These are phyloP conservation scores for Clarias laeviceps DNA, from an alignment of 2,797 vertebrate genomes.

Conservation along the genomic window DNA sequence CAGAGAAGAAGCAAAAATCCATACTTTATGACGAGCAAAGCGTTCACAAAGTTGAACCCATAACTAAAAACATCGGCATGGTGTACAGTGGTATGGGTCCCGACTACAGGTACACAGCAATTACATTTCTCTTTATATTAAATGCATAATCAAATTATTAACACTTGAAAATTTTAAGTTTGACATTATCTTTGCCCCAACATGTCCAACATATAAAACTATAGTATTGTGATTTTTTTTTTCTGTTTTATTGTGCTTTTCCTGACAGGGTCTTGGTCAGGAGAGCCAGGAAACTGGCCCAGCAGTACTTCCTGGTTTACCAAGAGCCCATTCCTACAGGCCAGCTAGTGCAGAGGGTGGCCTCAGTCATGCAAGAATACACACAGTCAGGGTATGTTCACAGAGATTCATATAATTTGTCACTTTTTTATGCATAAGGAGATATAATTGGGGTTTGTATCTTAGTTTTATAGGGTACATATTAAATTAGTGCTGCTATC, in stretches of 20 bases:
- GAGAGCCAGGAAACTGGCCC: slow-evolving; percentile 94
- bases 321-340: slow-evolving; percentile 98
- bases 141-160: background rate
- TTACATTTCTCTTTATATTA: background rate
- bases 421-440: background rate
- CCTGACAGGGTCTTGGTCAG: slow-evolving; percentile 89
- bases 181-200: background rate
- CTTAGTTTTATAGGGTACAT: background rate
- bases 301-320: slow-evolving; percentile 96
- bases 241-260: slow-evolving; percentile 12
- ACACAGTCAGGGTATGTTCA: slow-evolving; percentile 91
- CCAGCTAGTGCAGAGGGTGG: slow-evolving; percentile 96
- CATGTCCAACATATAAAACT: no score
- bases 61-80: slow-evolving; percentile 98
- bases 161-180: no score
- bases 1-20: slow-evolving; percentile 99
- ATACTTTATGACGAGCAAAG: slow-evolving; percentile 98
- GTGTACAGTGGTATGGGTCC: slow-evolving; percentile 99
- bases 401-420: background rate
- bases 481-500: background rate
- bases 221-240: background rate
- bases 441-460: background rate
- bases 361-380: slow-evolving; percentile 99
- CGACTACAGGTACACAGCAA: slow-evolving; percentile 87
- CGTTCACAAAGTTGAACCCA: slow-evolving; percentile 98